Conservation (phyloP, 2,888 invertebrate genomes). For the Hartigia nigra region DNA sequence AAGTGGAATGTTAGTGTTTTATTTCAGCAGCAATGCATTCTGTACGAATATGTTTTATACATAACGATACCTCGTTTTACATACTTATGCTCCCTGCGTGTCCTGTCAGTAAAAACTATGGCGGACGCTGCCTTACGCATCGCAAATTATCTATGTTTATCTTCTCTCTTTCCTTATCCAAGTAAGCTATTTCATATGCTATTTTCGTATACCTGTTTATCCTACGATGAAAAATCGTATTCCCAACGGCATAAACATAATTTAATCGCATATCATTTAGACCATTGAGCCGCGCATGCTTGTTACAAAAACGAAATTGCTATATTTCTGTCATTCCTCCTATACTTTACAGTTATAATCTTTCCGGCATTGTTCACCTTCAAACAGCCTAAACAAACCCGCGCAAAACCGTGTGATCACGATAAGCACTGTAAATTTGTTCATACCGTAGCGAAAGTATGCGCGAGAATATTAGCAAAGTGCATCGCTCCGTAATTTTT, state of each 20-base stretch:
- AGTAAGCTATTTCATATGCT: not conserved
- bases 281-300: not conserved
- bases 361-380: not conserved
- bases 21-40: not conserved
- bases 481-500: slow-evolving; percentile 24
- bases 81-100: not conserved
- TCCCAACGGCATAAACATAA: not conserved
- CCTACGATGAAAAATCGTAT: not conserved
- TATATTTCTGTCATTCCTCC: not conserved
- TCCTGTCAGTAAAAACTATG: not conserved
- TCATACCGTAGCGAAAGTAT: slow-evolving; percentile 21
- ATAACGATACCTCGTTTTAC: not conserved
- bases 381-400: not conserved
- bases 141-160: not conserved
- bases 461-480: slow-evolving; percentile 41
- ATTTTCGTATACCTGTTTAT: not conserved
- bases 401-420: not conserved
- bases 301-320: not conserved
- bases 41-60: not conserved
- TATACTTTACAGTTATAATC: not conserved
- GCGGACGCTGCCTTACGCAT: not conserved
- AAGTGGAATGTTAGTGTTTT: not conserved
- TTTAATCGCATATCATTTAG: not conserved
- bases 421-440: slow-evolving; percentile 59
- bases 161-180: not conserved